A percentile compares a stretch with the other conserved stretches of the same genome.
Evolutionary conservation across 2,888 invertebrate genomes (phyloP).

Genomic region (Alcis repandata): DNA sequence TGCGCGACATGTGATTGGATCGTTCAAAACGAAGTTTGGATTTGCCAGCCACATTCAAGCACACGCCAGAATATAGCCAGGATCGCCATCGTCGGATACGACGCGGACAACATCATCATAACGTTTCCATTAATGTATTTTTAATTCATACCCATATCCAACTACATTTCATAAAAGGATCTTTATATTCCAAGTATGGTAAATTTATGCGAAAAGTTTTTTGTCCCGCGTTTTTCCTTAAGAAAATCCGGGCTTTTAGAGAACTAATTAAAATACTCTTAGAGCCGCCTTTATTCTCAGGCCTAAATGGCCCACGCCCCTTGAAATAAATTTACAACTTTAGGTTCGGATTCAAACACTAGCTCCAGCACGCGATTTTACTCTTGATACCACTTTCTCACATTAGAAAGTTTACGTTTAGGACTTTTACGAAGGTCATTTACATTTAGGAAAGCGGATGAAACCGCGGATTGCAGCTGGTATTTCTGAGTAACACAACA

Average conservation of each 20-base stretch:
- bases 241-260: constrained; percentile 38
- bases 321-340: constrained; percentile 33
- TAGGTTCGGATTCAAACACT: constrained; percentile 16
- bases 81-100: no score
- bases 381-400: no score
- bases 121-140: background rate
- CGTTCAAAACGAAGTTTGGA: no score
- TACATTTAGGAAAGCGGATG: no score
- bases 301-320: constrained; percentile 26
- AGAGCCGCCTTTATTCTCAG: constrained; percentile 32
- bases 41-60: no score
- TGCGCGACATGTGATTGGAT: no score
- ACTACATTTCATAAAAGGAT: background rate
- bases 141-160: background rate
- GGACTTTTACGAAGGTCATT: no score
- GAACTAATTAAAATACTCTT: constrained; percentile 46
- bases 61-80: no score
- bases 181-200: background rate
- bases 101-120: background rate
- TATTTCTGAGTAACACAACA: no score
- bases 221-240: constrained; percentile 35
- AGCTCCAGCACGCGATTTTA: background rate
- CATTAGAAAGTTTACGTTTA: no score
- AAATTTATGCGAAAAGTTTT: constrained; percentile 37
- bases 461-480: no score